These are phyloP conservation scores for Cebidichthys violaceus DNA, from an alignment of 2,113 vertebrate genomes.

Conservation along the genomic window DNA sequence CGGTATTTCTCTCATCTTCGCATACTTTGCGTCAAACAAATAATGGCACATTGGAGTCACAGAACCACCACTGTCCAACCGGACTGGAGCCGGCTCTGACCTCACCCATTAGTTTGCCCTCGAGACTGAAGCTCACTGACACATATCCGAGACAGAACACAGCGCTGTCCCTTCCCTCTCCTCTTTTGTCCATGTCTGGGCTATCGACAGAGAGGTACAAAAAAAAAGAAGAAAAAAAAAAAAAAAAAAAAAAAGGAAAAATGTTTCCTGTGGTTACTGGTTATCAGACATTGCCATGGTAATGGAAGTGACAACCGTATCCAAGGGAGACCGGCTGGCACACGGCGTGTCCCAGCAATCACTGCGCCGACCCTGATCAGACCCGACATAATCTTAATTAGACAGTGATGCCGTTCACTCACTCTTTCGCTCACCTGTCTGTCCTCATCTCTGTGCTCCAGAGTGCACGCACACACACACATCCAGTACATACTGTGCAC, in stretches of 20 bases:
- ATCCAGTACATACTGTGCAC: not conserved
- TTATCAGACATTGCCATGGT: constrained; percentile 63
- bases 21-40: constrained; percentile 16
- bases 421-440: constrained; percentile 60
- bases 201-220: constrained; percentile 30
- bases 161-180: constrained; percentile 7
- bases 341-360: constrained; percentile 57
- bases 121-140: constrained; percentile 66
- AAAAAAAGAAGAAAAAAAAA: not conserved
- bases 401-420: constrained; percentile 62
- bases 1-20: constrained; percentile 23
- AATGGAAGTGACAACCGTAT: constrained; percentile 79
- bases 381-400: constrained; percentile 77
- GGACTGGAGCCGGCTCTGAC: constrained; percentile 42
- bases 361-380: constrained; percentile 64
- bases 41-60: constrained; percentile 60
- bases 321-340: constrained; percentile 66
- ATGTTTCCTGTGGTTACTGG: constrained; percentile 53
- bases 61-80: constrained; percentile 37
- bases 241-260: not conserved
- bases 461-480: constrained; percentile 4
- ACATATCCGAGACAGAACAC: constrained; percentile 45
- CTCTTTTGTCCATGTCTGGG: constrained; percentile 39
- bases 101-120: constrained; percentile 37
- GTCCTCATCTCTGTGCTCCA: constrained; percentile 39